Base-by-base conservation (phyloP, 2,888 invertebrate genomes). In the Brachypalpus laphriformis region DNA sequence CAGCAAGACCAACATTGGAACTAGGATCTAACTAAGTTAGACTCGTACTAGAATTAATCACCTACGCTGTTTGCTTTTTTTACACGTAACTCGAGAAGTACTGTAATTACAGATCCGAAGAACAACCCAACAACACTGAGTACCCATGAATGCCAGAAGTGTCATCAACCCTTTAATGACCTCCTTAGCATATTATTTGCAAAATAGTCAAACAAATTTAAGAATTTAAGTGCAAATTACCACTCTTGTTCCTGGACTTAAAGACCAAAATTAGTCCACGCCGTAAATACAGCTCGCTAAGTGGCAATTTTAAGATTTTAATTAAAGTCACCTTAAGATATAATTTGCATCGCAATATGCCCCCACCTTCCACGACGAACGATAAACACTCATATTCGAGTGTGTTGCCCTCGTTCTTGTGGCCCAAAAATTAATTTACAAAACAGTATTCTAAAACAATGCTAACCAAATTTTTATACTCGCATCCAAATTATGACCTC, bases 401-500 rank as follows among this genome's bases (percentile, higher is more conserved):
- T 45, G 16, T 16, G 18, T 45, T 18, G 45, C 18, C 45, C 45
- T 6, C 9, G 45, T 45, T 45, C 20, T 47, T 47, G 9, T 16
- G 3, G 11, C 20, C 18, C 1, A 11, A 47, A 47, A 18, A 8
- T 8, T 20, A 18, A 20, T 18, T 11, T 4, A 7, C 45, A 8
- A 47, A 47, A 47, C 20, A 47, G 47, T 47, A 20, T 18, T 18
- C 18, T 40, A 25, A 37, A 54, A 51, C 54, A 42, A 40, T 51
- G 54, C 22, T 18, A 56, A 56, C 14, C 34, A 54, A 54, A 51
- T 56, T 28, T 68, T 28, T 70, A 28, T 18, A 42, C 25, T 42
- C 22, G 4, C 14, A 7, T n/a, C 40, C 28, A 70, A 70, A 56
- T 70, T 42, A 31, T 37, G 25, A 37, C 37, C 34, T 37, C 59